phyloP scores from a whole-genome alignment of 92 coral and sea anemone genomes.

The Zoanthus sociatus region DNA sequence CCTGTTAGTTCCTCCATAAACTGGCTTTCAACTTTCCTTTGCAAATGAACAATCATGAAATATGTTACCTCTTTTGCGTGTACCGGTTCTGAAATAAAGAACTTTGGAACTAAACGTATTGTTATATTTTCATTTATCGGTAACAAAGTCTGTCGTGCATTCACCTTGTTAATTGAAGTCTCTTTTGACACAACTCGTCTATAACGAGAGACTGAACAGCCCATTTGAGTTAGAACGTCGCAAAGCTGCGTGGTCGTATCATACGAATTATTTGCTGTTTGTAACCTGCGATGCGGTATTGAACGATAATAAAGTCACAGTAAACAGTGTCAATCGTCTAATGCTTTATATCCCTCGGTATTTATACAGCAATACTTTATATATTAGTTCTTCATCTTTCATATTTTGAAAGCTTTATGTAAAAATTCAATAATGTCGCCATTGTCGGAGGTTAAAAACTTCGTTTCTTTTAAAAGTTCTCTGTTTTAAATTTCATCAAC shows the following conservation, averaged over 20 bases:
- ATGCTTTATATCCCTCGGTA: not conserved
- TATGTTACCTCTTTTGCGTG: constrained; percentile 16
- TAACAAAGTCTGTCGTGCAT: not conserved
- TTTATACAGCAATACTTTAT: not conserved
- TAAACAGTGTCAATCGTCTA: not conserved
- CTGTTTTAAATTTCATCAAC: not conserved
- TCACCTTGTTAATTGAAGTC: not conserved
- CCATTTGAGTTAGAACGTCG: not conserved
- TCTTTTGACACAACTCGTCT: not conserved
- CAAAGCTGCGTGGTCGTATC: not conserved
- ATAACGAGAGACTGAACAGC: constrained; percentile 17
- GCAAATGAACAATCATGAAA: constrained; percentile 1
- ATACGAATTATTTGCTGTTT: not conserved
- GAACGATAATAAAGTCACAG: not conserved
- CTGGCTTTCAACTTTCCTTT: not conserved
- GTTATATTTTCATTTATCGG: not conserved
- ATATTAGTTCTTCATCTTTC: not conserved
- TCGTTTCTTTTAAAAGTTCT: not conserved
- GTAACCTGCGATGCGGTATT: not conserved
- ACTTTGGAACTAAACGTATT: constrained; percentile 30
- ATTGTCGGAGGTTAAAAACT: not conserved
- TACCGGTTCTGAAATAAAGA: constrained; percentile 25
- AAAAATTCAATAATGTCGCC: not conserved
- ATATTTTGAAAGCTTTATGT: not conserved
- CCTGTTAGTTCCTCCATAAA: not conserved